Evolutionary conservation across 1,140 invertebrate species (phyloP), one percentile per base, ranked within the genome.

Genomic region (Tetragnatha versicolor): DNA sequence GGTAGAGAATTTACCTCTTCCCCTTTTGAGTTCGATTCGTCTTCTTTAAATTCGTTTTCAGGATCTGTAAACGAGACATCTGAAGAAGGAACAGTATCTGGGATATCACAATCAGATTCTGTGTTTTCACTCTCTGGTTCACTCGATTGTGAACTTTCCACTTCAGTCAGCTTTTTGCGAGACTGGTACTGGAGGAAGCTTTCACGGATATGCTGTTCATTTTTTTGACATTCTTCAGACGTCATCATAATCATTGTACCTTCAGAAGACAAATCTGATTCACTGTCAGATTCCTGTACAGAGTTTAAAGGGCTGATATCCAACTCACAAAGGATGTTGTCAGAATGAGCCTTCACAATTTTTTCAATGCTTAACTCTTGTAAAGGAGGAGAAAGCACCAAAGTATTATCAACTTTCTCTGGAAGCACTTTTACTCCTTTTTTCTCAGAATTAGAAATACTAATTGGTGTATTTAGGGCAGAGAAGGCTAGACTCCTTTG

Each of bases 171-270:
- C 14, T 60, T 45, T 63, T 79, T 72, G 29, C 51, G 29, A 12
- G 77, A 63, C 29, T 79, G 42, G 47, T 63, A 79, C 53, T 49
- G 17, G n/a, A 61, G 17, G 0, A 79, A 39, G 53, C 77, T 79
- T 79, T 72, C 77, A 10, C 29, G 37, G 29, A 79, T 72, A 20
- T 72, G 65, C 25, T 72, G 53, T 22, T 79, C 77, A 61, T 79
- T 79, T 61, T 65, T 70, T 29, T 70, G 37, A 17, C 66, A 70
- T 72, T 79, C 77, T 63, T 79, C 77, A 17, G 77, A 49, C 20
- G 77, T 79, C 77, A 79, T 79, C 77, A 79, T 79, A 22, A 79
- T 79, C 68, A 79, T 79, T 1, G 77, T 79, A 14, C 63, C 77
- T 63, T 79, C 66, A 20, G 77, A 79, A n/a, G 77, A 79, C 20